A percentile compares a stretch with the other conserved stretches of the same genome.
Conservation (phyloP, 2,113 vertebrate genomes). For the Mesoclemmys tuberculata region DNA sequence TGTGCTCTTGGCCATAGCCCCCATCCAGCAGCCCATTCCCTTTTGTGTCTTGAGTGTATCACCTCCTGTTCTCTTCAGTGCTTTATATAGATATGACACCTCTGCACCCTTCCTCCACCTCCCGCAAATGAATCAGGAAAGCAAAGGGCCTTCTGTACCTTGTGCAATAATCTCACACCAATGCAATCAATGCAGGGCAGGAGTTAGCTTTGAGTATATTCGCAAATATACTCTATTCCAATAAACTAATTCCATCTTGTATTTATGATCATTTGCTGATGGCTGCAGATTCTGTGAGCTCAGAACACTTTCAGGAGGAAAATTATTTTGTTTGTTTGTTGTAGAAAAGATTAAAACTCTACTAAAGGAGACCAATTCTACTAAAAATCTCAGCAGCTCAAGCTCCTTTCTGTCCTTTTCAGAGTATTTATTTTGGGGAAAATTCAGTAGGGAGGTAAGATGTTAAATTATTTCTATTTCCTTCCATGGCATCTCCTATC, state of each 20-base stretch:
- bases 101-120: no score
- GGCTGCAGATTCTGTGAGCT: neutral
- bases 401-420: neutral
- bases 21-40: neutral
- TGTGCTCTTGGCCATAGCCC: neutral
- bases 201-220: neutral
- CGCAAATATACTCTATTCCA: neutral
- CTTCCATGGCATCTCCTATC: neutral
- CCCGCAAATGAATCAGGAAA: no score
- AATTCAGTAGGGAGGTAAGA: neutral
- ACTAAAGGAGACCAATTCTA: neutral
- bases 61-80: accelerated
- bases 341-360: neutral
- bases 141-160: accelerated
- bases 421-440: neutral
- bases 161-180: accelerated
- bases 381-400: neutral
- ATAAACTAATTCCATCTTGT: accelerated
- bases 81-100: neutral
- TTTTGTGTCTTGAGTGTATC: neutral
- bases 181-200: no score
- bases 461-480: slow-evolving; percentile 22
- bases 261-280: neutral
- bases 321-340: neutral
- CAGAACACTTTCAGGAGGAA: neutral